Evolutionary conservation across 2,113 vertebrate species (phyloP), one percentile per base, ranked within the genome.

Genomic region (Mus spicilegus): DNA sequence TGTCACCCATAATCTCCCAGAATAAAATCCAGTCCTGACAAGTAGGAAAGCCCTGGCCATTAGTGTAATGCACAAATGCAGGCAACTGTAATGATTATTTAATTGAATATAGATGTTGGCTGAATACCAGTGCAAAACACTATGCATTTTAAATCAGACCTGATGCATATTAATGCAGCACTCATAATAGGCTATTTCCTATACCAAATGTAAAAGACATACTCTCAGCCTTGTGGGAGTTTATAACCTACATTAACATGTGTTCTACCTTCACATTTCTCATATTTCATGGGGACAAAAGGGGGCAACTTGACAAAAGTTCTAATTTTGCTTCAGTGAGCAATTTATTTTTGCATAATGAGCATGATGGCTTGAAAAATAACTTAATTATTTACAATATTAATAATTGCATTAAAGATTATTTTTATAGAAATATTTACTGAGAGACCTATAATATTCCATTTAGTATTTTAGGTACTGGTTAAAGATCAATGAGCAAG

Each of bases 41-140:
- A 94, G 76, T 88, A 14, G 75, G n/a, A 14, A 13, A 85, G 75
- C 65, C 87, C 67, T 80, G 87, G 70, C 94, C 90, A 97, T 95
- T 95, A 96, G 82, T 81, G 65, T 90, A 91, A 95, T 67, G 65
- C 85, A 91, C 46, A 75, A 77, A 89, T 0, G 2, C 87, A 87
- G 93, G 93, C 73, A 87, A 91, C 94, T 81, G 58, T 92, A 98
- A 97, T 96, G 95, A 94, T 95, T 95, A 97, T 96, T 97, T 97
- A 97, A 98, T 95, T 97, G 95, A 96, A 95, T 95, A 91, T 96
- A 96, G 94, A 96, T 95, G 96, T 94, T 95, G 95, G 93, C 91
- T 94, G 94, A 97, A 97, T 81, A 98, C 89, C 92, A 96, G 96
- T 75, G 94, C 78, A 97, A 96, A 97, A 91, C 80, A 97, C 46